Evolutionary conservation across 1,140 invertebrate species (phyloP).

Genomic region (Neomicropteryx cornuta): DNA sequence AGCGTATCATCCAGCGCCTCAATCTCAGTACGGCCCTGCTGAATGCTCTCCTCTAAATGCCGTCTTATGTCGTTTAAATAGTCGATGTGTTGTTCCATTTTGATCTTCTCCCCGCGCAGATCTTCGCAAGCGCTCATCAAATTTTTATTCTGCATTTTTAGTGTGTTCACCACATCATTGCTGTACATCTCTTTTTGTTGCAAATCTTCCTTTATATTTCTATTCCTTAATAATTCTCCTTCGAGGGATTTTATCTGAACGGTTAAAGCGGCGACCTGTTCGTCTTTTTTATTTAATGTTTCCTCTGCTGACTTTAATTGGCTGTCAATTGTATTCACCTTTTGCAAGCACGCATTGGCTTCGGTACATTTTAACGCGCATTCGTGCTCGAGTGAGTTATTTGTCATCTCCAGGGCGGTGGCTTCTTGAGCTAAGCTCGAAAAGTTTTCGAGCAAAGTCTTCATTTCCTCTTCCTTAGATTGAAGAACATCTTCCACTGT

Average conservation of each 20-base stretch:
- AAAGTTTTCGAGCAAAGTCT: constrained; percentile 62
- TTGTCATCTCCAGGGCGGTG: constrained; percentile 56
- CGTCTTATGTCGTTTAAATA: constrained; percentile 25
- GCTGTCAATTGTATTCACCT: constrained; percentile 29
- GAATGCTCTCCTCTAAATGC: constrained; percentile 25
- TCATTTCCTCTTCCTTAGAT: constrained; percentile 57
- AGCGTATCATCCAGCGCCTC: constrained; percentile 30
- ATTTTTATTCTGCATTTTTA: constrained; percentile 24
- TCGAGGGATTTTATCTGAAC: constrained; percentile 31
- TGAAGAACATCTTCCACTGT: constrained; percentile 55
- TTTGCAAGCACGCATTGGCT: constrained; percentile 30
- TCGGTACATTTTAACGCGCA: constrained; percentile 46
- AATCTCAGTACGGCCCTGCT: constrained; percentile 25
- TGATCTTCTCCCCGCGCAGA: constrained; percentile 30
- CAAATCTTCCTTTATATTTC: constrained; percentile 29
- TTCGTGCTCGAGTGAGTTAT: constrained; percentile 59
- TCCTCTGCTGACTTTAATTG: constrained; percentile 31
- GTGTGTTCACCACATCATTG: constrained; percentile 34
- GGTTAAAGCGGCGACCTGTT: constrained; percentile 27
- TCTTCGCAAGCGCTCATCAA: constrained; percentile 19
- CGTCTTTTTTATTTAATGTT: constrained; percentile 30
- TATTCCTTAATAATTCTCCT: constrained; percentile 32
- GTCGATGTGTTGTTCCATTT: constrained; percentile 34
- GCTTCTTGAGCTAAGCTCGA: constrained; percentile 57
- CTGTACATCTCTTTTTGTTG: constrained; percentile 34